A percentile compares a stretch with the other conserved stretches of the same genome.
These are phyloP conservation scores for Parnassius apollo DNA, from an alignment of 2,888 invertebrate genomes.

Conservation along the genomic window DNA sequence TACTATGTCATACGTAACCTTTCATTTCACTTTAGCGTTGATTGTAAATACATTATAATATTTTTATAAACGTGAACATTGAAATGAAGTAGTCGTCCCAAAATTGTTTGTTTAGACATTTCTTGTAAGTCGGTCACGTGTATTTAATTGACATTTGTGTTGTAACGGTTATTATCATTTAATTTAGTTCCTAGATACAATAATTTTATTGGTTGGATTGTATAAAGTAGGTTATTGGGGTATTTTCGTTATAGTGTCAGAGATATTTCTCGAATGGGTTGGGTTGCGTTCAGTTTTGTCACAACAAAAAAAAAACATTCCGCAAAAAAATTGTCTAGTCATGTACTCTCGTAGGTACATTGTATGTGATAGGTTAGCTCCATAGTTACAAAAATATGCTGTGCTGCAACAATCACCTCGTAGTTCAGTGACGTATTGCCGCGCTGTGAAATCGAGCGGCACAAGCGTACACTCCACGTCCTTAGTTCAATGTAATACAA, in stretches of 20 bases:
- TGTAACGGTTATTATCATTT: constrained; percentile 37
- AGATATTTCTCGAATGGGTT: constrained; percentile 25
- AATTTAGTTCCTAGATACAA: constrained; percentile 34
- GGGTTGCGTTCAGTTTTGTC: constrained; percentile 35
- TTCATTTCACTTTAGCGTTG: constrained; percentile 63
- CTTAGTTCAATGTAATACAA: constrained; percentile 40
- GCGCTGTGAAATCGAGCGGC: constrained; percentile 41
- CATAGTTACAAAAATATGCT: constrained; percentile 39
- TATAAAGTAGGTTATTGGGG: constrained; percentile 77
- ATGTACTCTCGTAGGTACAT: constrained; percentile 57
- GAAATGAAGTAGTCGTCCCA: constrained; percentile 54
- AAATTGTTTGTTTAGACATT: constrained; percentile 47
- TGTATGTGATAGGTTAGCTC: constrained; percentile 61
- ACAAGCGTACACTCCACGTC: constrained; percentile 27
- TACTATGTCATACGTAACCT: constrained; percentile 68
- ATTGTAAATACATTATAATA: constrained; percentile 71
- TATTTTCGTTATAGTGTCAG: constrained; percentile 45
- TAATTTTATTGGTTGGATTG: constrained; percentile 49
- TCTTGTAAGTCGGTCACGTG: constrained; percentile 46
- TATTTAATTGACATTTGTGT: constrained; percentile 29
- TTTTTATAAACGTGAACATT: constrained; percentile 50
- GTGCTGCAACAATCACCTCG: constrained; percentile 58
- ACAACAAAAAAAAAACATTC: constrained; percentile 44
- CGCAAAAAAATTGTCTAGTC: constrained; percentile 60
- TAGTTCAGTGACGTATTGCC: constrained; percentile 37